These are phyloP conservation scores for Phyllotreta striolata DNA, from an alignment of 2,888 invertebrate genomes.

Conservation along the genomic window DNA sequence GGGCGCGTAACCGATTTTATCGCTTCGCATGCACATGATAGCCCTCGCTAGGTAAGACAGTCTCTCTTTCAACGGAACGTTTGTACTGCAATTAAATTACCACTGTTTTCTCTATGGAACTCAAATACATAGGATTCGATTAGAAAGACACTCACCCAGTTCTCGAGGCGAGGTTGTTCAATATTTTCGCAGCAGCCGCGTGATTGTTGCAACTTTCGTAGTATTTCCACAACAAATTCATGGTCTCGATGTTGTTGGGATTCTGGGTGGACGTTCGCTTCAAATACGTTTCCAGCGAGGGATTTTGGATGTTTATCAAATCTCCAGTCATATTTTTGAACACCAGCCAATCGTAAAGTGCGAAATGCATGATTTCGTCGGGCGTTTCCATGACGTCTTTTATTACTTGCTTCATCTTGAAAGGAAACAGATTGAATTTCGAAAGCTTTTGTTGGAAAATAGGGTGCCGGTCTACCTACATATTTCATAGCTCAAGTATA, in stretches of 20 bases:
- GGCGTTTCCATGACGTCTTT: slow-evolving; percentile 72
- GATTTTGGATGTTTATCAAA: slow-evolving; percentile 71
- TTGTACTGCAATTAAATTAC: slow-evolving; percentile 65
- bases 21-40: slow-evolving; percentile 94
- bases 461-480: too few species aligned
- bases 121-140: neutral
- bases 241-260: slow-evolving; percentile 62
- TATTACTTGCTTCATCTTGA: slow-evolving; percentile 69
- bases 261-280: slow-evolving; percentile 66
- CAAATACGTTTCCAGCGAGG: slow-evolving; percentile 81
- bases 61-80: slow-evolving; percentile 79
- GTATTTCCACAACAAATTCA: slow-evolving; percentile 94
- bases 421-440: slow-evolving; percentile 24
- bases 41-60: slow-evolving; percentile 92
- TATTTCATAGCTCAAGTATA: too few species aligned
- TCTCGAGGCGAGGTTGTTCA: slow-evolving; percentile 85
- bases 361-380: slow-evolving; percentile 91
- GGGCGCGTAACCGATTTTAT: slow-evolving; percentile 76
- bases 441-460: neutral
- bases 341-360: slow-evolving; percentile 93
- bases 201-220: slow-evolving; percentile 94
- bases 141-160: slow-evolving; percentile 63
- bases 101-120: neutral
- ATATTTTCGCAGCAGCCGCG: slow-evolving; percentile 88
- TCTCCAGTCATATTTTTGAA: slow-evolving; percentile 76